phyloP scores from a whole-genome alignment of 2,797 vertebrate genomes.

The Schizopygopsis malacanthus region DNA sequence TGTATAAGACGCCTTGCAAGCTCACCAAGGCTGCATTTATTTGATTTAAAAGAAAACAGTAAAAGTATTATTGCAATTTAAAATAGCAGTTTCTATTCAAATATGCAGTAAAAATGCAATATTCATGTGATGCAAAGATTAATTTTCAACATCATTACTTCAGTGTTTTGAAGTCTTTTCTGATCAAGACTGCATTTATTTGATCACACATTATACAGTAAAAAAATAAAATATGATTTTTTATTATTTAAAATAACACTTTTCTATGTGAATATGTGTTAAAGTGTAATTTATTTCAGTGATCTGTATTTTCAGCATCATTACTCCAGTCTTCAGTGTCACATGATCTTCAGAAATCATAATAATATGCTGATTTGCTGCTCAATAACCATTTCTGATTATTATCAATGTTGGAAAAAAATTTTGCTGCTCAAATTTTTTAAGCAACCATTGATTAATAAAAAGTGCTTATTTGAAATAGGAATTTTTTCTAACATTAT shows the following conservation, averaged over 20 bases:
- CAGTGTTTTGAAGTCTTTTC: no score
- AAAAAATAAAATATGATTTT: no score
- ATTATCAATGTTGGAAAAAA: not conserved
- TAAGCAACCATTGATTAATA: not conserved
- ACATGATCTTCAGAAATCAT: not conserved
- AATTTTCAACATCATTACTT: no score
- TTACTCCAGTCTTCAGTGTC: not conserved
- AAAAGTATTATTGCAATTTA: no score
- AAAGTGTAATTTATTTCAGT: not conserved
- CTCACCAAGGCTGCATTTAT: no score
- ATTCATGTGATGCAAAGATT: no score
- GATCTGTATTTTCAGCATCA: not conserved
- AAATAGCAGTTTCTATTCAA: no score
- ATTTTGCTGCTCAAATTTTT: not conserved
- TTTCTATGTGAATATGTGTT: not conserved
- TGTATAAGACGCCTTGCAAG: no score
- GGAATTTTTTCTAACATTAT: not conserved
- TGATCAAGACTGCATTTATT: no score
- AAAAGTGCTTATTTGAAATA: not conserved
- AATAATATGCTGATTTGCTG: not conserved
- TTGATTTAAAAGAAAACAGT: no score
- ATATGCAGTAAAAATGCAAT: no score
- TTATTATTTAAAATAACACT: not conserved
- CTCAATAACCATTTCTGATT: not conserved
- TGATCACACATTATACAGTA: no score